A percentile compares a stretch with the other conserved stretches of the same genome.
phyloP scores from a whole-genome alignment of 2,797 vertebrate genomes.

The Champsocephalus gunnari region DNA sequence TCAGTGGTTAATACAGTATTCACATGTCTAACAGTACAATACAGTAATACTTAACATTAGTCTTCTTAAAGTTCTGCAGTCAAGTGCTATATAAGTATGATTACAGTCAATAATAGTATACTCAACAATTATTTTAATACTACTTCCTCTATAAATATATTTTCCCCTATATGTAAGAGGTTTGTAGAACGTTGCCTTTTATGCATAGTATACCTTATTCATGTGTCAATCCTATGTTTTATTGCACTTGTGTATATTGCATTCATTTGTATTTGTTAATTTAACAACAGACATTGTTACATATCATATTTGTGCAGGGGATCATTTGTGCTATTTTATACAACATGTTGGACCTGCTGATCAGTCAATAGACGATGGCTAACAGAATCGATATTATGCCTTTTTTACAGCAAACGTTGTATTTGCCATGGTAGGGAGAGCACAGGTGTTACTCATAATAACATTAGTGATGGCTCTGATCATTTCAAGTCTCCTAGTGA shows the following conservation, averaged over 20 bases:
- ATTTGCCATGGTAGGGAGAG: neutral
- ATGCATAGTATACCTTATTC: neutral
- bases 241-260: neutral
- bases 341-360: neutral
- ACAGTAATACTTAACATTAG: neutral
- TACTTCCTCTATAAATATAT: neutral
- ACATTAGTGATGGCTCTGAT: neutral
- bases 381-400: neutral
- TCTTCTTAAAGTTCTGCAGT: conserved; percentile 3
- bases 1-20: conserved; percentile 1
- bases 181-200: neutral
- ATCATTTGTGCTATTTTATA: neutral
- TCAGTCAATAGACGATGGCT: neutral
- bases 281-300: neutral
- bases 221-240: neutral
- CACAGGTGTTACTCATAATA: conserved; percentile 12
- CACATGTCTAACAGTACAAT: neutral
- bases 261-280: neutral
- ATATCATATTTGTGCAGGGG: neutral
- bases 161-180: too few relatives aligned
- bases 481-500: neutral
- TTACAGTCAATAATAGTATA: neutral
- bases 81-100: neutral
- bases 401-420: neutral
- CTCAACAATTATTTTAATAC: neutral